These are phyloP conservation scores for Solenopsis fugax DNA, from an alignment of 1,140 invertebrate species.

Conservation along the genomic window DNA sequence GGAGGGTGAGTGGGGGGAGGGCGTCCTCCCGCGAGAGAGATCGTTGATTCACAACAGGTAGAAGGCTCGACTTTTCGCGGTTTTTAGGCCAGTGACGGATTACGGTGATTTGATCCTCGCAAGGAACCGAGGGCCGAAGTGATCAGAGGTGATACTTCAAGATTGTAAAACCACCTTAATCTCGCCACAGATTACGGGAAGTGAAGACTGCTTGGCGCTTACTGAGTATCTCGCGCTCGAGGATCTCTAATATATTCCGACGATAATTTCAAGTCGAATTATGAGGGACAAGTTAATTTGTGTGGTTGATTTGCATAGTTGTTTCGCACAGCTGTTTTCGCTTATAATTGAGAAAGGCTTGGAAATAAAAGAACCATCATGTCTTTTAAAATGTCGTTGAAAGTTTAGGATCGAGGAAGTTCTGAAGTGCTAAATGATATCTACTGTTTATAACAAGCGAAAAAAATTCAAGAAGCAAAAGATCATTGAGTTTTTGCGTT, in stretches of 20 bases:
- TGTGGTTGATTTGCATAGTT: neutral
- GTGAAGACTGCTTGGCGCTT: neutral
- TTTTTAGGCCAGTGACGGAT: neutral
- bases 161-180: slow-evolving; percentile 10
- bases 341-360: neutral
- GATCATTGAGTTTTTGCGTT: neutral
- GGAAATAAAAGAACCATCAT: neutral
- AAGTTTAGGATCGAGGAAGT: neutral
- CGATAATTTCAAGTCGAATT: neutral
- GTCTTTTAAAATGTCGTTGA: neutral
- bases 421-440: neutral
- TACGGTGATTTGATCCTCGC: neutral
- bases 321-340: neutral
- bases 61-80: neutral
- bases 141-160: neutral
- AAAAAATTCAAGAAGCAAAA: neutral
- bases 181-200: slow-evolving; percentile 17
- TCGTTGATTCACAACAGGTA: neutral
- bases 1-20: neutral
- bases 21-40: neutral
- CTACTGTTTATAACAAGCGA: too few relatives aligned
- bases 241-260: too few relatives aligned
- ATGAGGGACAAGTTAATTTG: neutral
- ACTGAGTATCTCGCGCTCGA: neutral
- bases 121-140: neutral